A percentile compares a stretch with the other conserved stretches of the same genome.
These are phyloP conservation scores for Matsumyia berberina DNA, from an alignment of 2,888 invertebrate species.

Conservation along the genomic window DNA sequence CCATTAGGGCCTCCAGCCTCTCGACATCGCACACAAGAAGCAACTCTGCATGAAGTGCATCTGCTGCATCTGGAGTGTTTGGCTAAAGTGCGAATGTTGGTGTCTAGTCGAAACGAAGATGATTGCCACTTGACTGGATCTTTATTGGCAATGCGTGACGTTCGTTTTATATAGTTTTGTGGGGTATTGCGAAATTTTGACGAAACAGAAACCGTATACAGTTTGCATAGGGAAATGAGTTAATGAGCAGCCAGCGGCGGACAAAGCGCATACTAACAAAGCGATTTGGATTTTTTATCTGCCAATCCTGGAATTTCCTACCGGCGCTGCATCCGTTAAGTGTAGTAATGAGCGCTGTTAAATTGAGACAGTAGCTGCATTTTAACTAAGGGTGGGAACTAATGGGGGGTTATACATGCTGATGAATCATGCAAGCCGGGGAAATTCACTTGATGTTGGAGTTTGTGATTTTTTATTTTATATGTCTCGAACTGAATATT, in stretches of 20 bases:
- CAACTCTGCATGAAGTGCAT: not conserved
- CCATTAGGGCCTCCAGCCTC: slow-evolving; percentile 36
- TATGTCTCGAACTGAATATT: not conserved
- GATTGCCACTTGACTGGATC: slow-evolving; percentile 30
- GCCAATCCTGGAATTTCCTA: slow-evolving; percentile 33
- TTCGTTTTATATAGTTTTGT: slow-evolving; percentile 1
- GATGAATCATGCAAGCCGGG: slow-evolving; percentile 28
- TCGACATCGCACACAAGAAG: not conserved
- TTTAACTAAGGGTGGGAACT: slow-evolving; percentile 20
- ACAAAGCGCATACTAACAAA: not conserved
- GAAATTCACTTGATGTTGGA: slow-evolving; percentile 31
- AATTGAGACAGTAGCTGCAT: slow-evolving; percentile 23
- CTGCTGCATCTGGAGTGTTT: slow-evolving; percentile 38
- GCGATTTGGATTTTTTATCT: slow-evolving; percentile 25
- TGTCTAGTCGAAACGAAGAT: not conserved
- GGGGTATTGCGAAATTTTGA: slow-evolving; percentile 16
- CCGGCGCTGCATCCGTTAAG: slow-evolving; percentile 20
- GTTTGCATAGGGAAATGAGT: slow-evolving; percentile 4
- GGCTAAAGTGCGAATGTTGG: slow-evolving; percentile 43
- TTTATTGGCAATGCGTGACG: slow-evolving; percentile 66
- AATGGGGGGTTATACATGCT: not conserved
- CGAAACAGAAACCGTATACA: not conserved
- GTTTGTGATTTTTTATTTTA: slow-evolving; percentile 2
- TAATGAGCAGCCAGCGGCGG: not conserved
- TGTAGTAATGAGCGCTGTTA: not conserved